Conservation (phyloP, 1,140 invertebrate species). For the Drosophila sturtevanti region DNA sequence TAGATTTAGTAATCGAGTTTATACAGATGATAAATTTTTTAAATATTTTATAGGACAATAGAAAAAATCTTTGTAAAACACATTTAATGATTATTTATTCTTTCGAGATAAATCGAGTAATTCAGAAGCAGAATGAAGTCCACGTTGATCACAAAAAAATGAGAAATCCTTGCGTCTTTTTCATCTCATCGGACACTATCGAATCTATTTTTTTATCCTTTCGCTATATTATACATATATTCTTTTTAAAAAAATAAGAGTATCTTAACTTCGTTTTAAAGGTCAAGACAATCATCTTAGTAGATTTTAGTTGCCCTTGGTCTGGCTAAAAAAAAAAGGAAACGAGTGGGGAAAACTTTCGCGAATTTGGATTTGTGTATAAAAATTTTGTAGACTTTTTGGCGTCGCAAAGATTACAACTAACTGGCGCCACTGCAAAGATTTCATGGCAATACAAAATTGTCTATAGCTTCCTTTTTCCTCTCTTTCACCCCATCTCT, state of each 20-base stretch:
- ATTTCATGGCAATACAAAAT: neutral
- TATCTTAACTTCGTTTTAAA: neutral
- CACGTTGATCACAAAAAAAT: no score
- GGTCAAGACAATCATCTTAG: neutral
- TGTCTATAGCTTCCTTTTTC: neutral
- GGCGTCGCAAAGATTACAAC: slow-evolving; percentile 74
- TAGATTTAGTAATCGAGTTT: no score
- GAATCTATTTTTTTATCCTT: slow-evolving; percentile 24
- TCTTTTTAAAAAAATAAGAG: neutral
- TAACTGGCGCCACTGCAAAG: slow-evolving; percentile 65
- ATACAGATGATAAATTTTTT: no score
- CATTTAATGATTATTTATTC: no score
- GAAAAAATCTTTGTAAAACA: no score
- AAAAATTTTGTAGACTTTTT: slow-evolving; percentile 78
- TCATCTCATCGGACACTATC: neutral
- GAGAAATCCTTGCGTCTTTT: no score
- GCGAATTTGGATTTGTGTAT: slow-evolving; percentile 62
- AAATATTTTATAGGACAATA: no score
- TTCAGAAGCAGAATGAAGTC: no score
- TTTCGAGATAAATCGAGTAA: no score
- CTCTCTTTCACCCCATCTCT: neutral
- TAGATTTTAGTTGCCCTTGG: neutral
- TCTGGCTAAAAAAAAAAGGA: neutral
- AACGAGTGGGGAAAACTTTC: slow-evolving; percentile 4
- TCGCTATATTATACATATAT: slow-evolving; percentile 11